phyloP scores from a whole-genome alignment of 1,140 invertebrate genomes.

The Drosophila baimaii region DNA sequence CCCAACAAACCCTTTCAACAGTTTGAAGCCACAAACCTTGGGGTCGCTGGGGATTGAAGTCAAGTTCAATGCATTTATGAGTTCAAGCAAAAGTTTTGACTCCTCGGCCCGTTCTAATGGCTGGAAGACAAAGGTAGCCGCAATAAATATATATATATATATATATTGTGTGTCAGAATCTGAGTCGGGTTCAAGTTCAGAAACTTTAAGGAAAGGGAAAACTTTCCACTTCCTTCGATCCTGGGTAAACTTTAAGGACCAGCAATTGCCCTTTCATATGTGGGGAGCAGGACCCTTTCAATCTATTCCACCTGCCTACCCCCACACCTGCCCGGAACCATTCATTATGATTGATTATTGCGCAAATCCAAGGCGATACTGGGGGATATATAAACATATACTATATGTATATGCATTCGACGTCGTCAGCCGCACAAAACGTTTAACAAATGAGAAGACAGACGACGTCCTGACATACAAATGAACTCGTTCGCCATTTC shows the following conservation, averaged over 20 bases:
- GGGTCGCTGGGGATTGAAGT: slow-evolving; percentile 18
- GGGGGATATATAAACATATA: slow-evolving; percentile 12
- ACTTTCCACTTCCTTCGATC: slow-evolving; percentile 40
- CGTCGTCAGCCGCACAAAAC: slow-evolving; percentile 50
- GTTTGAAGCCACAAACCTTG: not conserved
- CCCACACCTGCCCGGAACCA: slow-evolving; percentile 37
- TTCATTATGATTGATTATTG: slow-evolving; percentile 79
- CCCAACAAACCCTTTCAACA: slow-evolving; percentile 11
- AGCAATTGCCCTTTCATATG: slow-evolving; percentile 32
- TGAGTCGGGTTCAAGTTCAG: slow-evolving; percentile 38
- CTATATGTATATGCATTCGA: slow-evolving; percentile 19
- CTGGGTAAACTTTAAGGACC: slow-evolving; percentile 32
- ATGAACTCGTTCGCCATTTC: slow-evolving; percentile 69
- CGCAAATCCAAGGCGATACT: slow-evolving; percentile 45
- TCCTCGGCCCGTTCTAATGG: slow-evolving; percentile 35
- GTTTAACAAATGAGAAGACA: slow-evolving; percentile 75
- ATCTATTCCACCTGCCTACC: slow-evolving; percentile 13
- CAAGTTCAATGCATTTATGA: slow-evolving; percentile 59
- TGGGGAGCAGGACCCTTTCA: slow-evolving; percentile 12
- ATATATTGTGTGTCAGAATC: slow-evolving; percentile 23
- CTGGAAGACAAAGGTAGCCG: slow-evolving; percentile 28
- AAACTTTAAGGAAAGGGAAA: slow-evolving; percentile 37
- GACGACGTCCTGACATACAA: slow-evolving; percentile 54
- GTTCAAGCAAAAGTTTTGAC: slow-evolving; percentile 24
- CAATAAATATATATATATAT: slow-evolving; percentile 36